A percentile compares a stretch with the other conserved stretches of the same genome.
Evolutionary conservation across 1,140 invertebrate species (phyloP).

Genomic region (Drosophila bifasciata): DNA sequence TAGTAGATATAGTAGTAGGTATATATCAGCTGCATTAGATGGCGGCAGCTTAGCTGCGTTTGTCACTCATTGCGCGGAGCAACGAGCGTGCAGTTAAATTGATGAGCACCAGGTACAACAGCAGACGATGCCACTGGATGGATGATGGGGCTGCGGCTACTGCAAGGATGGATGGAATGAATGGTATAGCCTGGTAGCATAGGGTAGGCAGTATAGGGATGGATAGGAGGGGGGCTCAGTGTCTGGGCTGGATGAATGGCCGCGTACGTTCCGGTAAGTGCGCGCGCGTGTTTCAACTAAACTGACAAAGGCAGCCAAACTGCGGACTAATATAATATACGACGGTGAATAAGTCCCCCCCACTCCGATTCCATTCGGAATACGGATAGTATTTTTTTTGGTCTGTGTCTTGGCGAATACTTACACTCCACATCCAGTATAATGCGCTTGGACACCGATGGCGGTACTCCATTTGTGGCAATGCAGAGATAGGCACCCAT

Average conservation of each 20-base stretch:
- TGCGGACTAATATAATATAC: constrained; percentile 57
- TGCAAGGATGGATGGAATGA: constrained; percentile 7
- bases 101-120: constrained; percentile 71
- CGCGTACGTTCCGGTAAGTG: constrained; percentile 71
- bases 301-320: constrained; percentile 33
- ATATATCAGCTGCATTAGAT: constrained; percentile 72
- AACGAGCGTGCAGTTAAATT: constrained; percentile 75
- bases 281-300: constrained; percentile 68
- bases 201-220: constrained; percentile 11
- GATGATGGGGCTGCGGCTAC: constrained; percentile 19
- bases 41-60: constrained; percentile 60
- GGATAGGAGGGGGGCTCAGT: constrained; percentile 31
- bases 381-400: constrained; percentile 31
- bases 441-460: constrained; percentile 94
- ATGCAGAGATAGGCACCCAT: constrained; percentile 94
- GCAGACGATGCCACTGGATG: constrained; percentile 12
- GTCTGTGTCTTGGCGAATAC: constrained; percentile 82
- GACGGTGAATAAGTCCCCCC: background rate
- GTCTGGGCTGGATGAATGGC: constrained; percentile 47
- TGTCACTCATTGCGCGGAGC: constrained; percentile 57
- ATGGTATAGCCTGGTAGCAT: background rate
- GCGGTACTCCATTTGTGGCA: constrained; percentile 93
- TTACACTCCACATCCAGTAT: constrained; percentile 95
- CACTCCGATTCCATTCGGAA: background rate
- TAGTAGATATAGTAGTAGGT: constrained; percentile 3